Evolutionary conservation across 1,140 invertebrate genomes (phyloP).

Genomic region (Chelonus insularis): DNA sequence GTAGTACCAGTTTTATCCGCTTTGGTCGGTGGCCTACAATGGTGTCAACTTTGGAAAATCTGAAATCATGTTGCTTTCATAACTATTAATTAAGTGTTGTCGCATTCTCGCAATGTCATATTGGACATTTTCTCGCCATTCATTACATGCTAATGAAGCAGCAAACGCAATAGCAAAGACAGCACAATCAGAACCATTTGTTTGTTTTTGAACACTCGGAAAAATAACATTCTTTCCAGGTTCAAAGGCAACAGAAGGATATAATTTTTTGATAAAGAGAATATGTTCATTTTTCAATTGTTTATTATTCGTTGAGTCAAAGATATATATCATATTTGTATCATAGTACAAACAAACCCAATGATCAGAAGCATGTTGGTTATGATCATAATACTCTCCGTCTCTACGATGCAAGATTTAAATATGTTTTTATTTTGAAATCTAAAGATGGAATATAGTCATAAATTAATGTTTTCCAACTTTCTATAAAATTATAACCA

Average conservation of each 20-base stretch:
- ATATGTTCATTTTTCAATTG: not conserved
- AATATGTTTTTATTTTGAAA: not conserved
- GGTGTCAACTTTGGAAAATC: no score
- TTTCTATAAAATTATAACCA: not conserved
- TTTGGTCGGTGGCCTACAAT: no score
- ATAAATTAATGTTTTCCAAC: not conserved
- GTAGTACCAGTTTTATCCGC: no score
- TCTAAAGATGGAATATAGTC: not conserved
- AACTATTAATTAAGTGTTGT: no score
- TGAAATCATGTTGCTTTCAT: no score
- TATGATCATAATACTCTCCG: not conserved
- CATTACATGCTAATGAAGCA: no score
- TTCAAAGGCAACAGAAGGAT: slow-evolving; percentile 15
- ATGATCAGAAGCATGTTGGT: slow-evolving; percentile 24
- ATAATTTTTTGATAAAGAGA: not conserved
- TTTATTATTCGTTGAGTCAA: not conserved
- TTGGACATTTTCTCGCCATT: no score
- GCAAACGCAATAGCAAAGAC: slow-evolving; percentile 18
- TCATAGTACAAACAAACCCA: slow-evolving; percentile 32
- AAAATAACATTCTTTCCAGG: not conserved
- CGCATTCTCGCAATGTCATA: no score
- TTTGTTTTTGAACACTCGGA: slow-evolving; percentile 16
- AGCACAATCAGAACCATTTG: slow-evolving; percentile 7
- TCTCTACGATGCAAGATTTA: not conserved
- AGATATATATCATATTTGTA: not conserved